Conservation (phyloP, 2,888 invertebrate genomes). For the Xestia sexstrigata region DNA sequence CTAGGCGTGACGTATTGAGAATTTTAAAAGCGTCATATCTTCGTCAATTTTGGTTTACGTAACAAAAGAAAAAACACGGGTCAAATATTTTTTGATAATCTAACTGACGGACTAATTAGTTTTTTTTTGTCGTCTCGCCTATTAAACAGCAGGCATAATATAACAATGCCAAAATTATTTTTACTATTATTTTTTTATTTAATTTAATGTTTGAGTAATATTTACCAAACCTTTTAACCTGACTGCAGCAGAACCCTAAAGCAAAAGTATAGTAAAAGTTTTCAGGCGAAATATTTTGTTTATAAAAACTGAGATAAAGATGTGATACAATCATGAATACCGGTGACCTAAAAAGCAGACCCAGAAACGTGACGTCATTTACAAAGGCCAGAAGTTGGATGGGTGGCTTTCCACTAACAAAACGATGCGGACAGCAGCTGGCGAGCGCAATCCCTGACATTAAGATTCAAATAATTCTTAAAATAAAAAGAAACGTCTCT, state of each 20-base stretch:
- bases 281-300: not conserved
- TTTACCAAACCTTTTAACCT: not conserved
- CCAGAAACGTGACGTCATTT: slow-evolving; percentile 9
- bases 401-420: slow-evolving; percentile 29
- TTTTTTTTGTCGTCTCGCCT: too few species aligned
- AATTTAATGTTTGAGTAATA: not conserved
- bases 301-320: not conserved
- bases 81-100: too few species aligned
- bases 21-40: too few species aligned
- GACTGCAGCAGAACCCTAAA: not conserved
- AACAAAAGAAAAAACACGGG: too few species aligned
- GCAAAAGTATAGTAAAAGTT: not conserved
- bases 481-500: slow-evolving; percentile 49
- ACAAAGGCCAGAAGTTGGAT: slow-evolving; percentile 33
- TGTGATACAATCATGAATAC: not conserved
- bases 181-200: not conserved
- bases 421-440: slow-evolving; percentile 50
- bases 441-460: slow-evolving; percentile 38
- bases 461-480: slow-evolving; percentile 44
- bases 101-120: too few species aligned
- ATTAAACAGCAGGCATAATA: not conserved
- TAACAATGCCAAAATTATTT: not conserved
- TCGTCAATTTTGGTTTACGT: too few species aligned
- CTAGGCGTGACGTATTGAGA: too few species aligned
- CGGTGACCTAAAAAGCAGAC: not conserved